Conservation (phyloP, 2,113 vertebrate species). For the Nycticebus coucang region DNA sequence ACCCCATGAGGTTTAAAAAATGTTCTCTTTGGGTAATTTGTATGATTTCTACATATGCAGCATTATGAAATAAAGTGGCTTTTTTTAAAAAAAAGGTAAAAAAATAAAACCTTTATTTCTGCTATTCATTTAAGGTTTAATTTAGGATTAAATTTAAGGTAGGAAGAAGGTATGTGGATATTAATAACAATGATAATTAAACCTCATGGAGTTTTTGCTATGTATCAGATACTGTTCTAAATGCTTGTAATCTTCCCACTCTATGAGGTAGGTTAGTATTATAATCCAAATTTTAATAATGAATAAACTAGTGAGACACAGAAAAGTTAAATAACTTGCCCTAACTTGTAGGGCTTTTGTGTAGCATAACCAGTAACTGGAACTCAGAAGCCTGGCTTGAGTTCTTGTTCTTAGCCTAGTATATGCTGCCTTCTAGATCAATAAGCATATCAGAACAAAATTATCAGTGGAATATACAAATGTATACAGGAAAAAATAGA, state of each 20-base stretch:
- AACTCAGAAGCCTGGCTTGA: too few relatives aligned
- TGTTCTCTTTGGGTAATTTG: background rate
- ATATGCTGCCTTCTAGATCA: background rate
- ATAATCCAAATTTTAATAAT: background rate
- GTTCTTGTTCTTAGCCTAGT: background rate
- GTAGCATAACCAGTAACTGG: background rate
- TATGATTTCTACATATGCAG: background rate
- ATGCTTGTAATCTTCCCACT: background rate
- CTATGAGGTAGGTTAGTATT: background rate
- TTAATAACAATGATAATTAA: background rate
- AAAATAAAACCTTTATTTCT: background rate
- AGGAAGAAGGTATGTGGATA: background rate
- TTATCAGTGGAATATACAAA: background rate
- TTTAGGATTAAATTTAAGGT: background rate
- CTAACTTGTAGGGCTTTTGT: background rate
- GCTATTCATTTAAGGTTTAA: background rate
- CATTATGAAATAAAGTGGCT: background rate
- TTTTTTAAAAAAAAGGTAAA: background rate
- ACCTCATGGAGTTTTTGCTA: background rate
- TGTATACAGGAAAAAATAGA: background rate
- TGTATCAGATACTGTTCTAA: background rate
- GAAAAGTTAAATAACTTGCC: conserved; percentile 1
- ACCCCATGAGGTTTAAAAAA: background rate
- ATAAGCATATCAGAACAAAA: background rate
- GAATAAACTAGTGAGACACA: background rate